phyloP scores from a whole-genome alignment of 2,797 vertebrate species.

The Pangasius krempfi region DNA sequence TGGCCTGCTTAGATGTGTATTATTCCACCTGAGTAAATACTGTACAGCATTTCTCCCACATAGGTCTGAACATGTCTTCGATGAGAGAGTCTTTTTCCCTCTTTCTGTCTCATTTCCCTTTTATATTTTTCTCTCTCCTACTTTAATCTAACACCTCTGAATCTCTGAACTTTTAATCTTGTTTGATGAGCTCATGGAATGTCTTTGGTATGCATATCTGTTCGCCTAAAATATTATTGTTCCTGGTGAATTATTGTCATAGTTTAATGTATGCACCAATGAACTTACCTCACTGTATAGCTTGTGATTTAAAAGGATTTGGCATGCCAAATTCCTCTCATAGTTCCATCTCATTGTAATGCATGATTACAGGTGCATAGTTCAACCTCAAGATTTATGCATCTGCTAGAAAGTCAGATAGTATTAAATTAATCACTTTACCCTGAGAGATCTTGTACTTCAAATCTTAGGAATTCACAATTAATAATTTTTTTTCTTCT shows the following conservation, averaged over 20 bases:
- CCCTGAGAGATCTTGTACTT: slow-evolving; percentile 9
- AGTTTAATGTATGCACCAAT: slow-evolving; percentile 59
- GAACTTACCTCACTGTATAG: slow-evolving; percentile 64
- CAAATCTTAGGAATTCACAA: slow-evolving; percentile 10
- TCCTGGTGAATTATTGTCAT: slow-evolving; percentile 44
- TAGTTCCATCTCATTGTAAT: slow-evolving; percentile 79
- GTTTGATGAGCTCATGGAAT: slow-evolving; percentile 64
- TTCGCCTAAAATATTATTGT: slow-evolving; percentile 22
- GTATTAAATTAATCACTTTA: slow-evolving; percentile 60
- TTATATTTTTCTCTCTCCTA: slow-evolving; percentile 51
- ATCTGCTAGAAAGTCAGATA: slow-evolving; percentile 61
- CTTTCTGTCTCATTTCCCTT: slow-evolving; percentile 43
- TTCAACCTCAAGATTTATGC: slow-evolving; percentile 62
- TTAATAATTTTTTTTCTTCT: not conserved
- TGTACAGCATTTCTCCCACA: slow-evolving; percentile 77
- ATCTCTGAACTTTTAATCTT: slow-evolving; percentile 55
- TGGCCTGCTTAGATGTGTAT: slow-evolving; percentile 79
- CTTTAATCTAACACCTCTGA: slow-evolving; percentile 55
- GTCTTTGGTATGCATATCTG: slow-evolving; percentile 67
- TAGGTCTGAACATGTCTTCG: slow-evolving; percentile 70
- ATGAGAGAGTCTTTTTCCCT: slow-evolving; percentile 48
- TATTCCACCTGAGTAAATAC: slow-evolving; percentile 96
- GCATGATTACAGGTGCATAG: slow-evolving; percentile 72
- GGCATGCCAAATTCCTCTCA: slow-evolving; percentile 77
- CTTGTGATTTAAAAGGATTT: slow-evolving; percentile 66